These are phyloP conservation scores for Drosophila ambigua DNA, from an alignment of 1,140 invertebrate genomes.

Conservation along the genomic window DNA sequence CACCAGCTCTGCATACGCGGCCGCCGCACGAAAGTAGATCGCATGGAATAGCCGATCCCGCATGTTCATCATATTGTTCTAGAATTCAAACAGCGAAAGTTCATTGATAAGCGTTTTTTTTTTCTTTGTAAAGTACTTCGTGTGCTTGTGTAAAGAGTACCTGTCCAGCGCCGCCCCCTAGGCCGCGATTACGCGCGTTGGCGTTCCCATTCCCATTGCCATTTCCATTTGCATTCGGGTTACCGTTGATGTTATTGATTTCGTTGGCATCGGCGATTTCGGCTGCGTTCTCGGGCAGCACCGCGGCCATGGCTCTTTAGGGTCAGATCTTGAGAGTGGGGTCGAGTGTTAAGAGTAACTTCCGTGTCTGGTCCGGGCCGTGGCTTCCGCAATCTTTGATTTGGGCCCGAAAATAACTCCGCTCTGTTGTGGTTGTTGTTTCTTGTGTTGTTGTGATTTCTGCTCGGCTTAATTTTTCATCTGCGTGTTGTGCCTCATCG, in stretches of 20 bases:
- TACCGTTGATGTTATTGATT: slow-evolving; percentile 67
- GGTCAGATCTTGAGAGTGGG: neutral
- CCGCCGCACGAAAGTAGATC: slow-evolving; percentile 95
- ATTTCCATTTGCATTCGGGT: slow-evolving; percentile 3
- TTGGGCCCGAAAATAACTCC: slow-evolving; percentile 23
- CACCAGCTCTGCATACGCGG: slow-evolving; percentile 95
- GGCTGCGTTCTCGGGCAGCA: slow-evolving; percentile 48
- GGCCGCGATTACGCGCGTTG: slow-evolving; percentile 55
- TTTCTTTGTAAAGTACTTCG: neutral
- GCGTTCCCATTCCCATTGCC: slow-evolving; percentile 43
- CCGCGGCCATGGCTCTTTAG: slow-evolving; percentile 33
- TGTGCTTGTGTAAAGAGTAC: slow-evolving; percentile 33
- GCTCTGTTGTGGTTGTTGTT: slow-evolving; percentile 28
- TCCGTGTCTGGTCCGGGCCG: slow-evolving; percentile 30
- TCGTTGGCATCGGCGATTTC: slow-evolving; percentile 70
- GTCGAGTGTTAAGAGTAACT: slow-evolving; percentile 23
- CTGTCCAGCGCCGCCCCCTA: slow-evolving; percentile 47
- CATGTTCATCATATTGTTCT: slow-evolving; percentile 92
- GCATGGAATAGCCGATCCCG: slow-evolving; percentile 97
- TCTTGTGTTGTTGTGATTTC: slow-evolving; percentile 3
- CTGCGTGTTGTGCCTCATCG: neutral
- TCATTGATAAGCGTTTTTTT: neutral
- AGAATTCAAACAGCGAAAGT: slow-evolving; percentile 49
- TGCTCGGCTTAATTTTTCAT: neutral
- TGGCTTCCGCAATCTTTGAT: slow-evolving; percentile 37